Evolutionary conservation across 2,113 vertebrate genomes (phyloP), one percentile per base, ranked within the genome.

Genomic region (Eublepharis macularius): DNA sequence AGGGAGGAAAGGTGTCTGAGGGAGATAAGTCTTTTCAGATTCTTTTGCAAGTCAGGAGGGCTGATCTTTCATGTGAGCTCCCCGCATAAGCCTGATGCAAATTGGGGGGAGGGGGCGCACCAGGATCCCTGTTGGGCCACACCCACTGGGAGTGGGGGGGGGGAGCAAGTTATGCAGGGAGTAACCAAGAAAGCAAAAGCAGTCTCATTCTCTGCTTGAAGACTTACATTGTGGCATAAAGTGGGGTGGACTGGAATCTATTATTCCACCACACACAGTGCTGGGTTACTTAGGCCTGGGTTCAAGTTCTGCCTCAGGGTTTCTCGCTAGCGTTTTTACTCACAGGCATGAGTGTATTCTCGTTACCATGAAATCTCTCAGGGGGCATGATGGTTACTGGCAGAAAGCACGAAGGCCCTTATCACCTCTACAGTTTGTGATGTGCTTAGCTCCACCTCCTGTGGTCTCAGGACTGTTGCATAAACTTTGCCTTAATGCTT

Each of bases 1-100:
- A 80, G 26, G 4, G 43, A 10, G 4, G 51, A 47, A 85, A 85
- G 51, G 68, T 85, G 83, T 80, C 68, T 73, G 4, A 47, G 65
- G 47, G 66, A 85, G 84, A 85, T 85, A 85, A 45, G 68, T 10
- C 54, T 36, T 80, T 63, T 26, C 51, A 36, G 51, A 74, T 73
- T 74, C 69, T 86, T 80, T 86, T 43, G 45, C 51, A 86, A 86
- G 76, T 80, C 41, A 8, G 32, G 51, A 85, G 66, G 4, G 66
- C 51, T 80, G 36, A 36, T 21, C 10, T 2, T 32, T 45, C 84
- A 80, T 26, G n/a, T 73, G 66, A 80, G 41, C 63, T 63, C 68
- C 24, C 14, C 49, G 60, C 68, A 47, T 39, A 36, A 85, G 47
- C 29, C 76, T 77, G 74, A 79, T 45, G 39, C 68, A 51, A 49